Percentiles rank a stretch among this genome's conserved stretches.
phyloP scores from a whole-genome alignment of 2,888 invertebrate species.

The Sphinx pinastri region DNA sequence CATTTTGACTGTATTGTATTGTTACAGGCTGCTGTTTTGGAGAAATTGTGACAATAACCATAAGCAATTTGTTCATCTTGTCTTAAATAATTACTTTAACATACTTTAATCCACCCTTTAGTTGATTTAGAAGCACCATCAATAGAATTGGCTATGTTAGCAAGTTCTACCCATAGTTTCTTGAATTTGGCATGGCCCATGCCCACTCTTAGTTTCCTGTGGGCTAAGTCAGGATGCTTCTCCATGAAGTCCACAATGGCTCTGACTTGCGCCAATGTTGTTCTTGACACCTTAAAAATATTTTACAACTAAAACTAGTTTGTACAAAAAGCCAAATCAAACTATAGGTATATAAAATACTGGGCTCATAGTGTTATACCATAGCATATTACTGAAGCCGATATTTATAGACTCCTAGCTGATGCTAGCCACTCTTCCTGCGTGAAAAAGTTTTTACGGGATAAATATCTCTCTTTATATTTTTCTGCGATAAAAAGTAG shows the following conservation, averaged over 20 bases:
- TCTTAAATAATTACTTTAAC: neutral
- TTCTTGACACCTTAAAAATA: constrained; percentile 57
- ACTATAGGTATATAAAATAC: neutral
- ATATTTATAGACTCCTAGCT: no score
- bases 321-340: no score
- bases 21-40: no score
- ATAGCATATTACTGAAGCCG: no score
- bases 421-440: no score
- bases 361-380: no score
- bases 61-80: no score
- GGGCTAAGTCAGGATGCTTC: constrained; percentile 65
- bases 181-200: constrained; percentile 60
- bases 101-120: constrained; percentile 72
- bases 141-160: constrained; percentile 60
- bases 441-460: no score
- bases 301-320: neutral
- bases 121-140: constrained; percentile 65
- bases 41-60: no score
- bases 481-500: no score
- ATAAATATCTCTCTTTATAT: no score
- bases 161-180: constrained; percentile 64
- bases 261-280: constrained; percentile 64
- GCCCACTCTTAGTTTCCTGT: constrained; percentile 58
- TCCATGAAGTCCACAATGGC: constrained; percentile 66
- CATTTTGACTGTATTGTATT: no score